Percentiles rank a stretch among this genome's conserved stretches.
phyloP scores from a whole-genome alignment of 2,888 invertebrate genomes.

The Leptinotarsa rubiginosa region DNA sequence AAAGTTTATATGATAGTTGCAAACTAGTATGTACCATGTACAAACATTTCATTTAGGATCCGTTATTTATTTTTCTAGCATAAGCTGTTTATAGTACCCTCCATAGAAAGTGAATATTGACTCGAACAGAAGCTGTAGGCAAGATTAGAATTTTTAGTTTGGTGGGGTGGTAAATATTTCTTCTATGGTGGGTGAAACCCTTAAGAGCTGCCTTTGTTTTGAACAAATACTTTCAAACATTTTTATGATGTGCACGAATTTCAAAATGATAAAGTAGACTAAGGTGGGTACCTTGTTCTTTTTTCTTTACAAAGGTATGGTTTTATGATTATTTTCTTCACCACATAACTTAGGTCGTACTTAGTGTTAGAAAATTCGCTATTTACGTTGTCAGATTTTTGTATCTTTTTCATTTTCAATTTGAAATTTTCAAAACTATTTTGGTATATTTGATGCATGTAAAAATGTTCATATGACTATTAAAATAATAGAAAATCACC shows the following conservation, averaged over 20 bases:
- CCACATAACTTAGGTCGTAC: slow-evolving; percentile 53
- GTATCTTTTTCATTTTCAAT: slow-evolving; percentile 55
- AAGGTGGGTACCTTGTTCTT: slow-evolving; percentile 57
- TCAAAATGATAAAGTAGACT: slow-evolving; percentile 44
- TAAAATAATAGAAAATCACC: slow-evolving; percentile 48
- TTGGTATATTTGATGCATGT: slow-evolving; percentile 64
- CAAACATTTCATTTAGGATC: slow-evolving; percentile 57
- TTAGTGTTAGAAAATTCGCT: slow-evolving; percentile 54
- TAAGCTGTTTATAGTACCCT: slow-evolving; percentile 25
- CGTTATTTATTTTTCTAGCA: slow-evolving; percentile 56
- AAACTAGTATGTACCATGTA: slow-evolving; percentile 65
- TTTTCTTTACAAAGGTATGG: slow-evolving; percentile 53
- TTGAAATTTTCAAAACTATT: slow-evolving; percentile 58
- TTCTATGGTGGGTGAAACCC: slow-evolving; percentile 42
- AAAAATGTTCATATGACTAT: slow-evolving; percentile 66
- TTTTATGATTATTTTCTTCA: slow-evolving; percentile 52
- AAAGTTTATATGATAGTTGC: slow-evolving; percentile 61
- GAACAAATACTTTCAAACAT: slow-evolving; percentile 17
- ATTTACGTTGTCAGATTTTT: slow-evolving; percentile 57
- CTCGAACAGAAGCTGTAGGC: not conserved
- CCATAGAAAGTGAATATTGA: not conserved
- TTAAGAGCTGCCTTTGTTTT: slow-evolving; percentile 35
- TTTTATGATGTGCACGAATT: slow-evolving; percentile 20
- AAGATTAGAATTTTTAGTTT: too few relatives aligned
- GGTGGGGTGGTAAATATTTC: not conserved